phyloP scores from a whole-genome alignment of 1,140 invertebrate species.

The Bradysia coprophila region DNA sequence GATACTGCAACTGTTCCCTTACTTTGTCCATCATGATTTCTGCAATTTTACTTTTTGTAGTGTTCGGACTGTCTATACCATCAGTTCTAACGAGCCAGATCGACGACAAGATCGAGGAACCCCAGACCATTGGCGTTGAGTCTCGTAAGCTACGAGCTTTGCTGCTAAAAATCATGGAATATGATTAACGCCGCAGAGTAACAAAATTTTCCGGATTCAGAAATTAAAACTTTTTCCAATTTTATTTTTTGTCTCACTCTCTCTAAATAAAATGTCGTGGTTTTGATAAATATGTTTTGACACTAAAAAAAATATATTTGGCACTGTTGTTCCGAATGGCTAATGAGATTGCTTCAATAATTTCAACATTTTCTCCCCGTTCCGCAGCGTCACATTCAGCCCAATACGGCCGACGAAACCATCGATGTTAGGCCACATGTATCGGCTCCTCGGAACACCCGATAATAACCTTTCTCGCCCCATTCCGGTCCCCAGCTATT shows the following conservation, averaged over 20 bases:
- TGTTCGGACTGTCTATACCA: constrained; percentile 19
- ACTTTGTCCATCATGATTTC: no score
- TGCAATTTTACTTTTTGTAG: constrained; percentile 2
- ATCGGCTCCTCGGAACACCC: constrained; percentile 84
- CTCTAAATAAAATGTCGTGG: no score
- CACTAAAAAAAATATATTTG: no score
- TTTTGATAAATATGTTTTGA: no score
- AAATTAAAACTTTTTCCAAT: no score
- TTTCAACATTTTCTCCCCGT: no score
- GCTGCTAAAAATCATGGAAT: constrained; percentile 18
- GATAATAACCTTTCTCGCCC: constrained; percentile 54
- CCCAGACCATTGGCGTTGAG: constrained; percentile 21
- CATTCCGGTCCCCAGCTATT: constrained; percentile 81
- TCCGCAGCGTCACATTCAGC: no score
- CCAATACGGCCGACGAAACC: constrained; percentile 71
- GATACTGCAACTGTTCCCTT: no score
- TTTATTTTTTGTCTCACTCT: background rate
- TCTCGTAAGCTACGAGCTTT: constrained; percentile 16
- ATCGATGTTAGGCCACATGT: constrained; percentile 87
- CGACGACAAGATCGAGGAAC: constrained; percentile 15
- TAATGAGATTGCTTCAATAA: no score
- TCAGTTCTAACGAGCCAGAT: constrained; percentile 5
- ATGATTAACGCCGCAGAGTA: no score
- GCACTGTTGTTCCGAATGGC: no score
- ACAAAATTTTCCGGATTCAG: no score